Percentiles rank a stretch among this genome's conserved stretches.
phyloP scores from a whole-genome alignment of 2,113 vertebrate species.

The rabbit (Oryctolagus cuniculus) region DNA sequence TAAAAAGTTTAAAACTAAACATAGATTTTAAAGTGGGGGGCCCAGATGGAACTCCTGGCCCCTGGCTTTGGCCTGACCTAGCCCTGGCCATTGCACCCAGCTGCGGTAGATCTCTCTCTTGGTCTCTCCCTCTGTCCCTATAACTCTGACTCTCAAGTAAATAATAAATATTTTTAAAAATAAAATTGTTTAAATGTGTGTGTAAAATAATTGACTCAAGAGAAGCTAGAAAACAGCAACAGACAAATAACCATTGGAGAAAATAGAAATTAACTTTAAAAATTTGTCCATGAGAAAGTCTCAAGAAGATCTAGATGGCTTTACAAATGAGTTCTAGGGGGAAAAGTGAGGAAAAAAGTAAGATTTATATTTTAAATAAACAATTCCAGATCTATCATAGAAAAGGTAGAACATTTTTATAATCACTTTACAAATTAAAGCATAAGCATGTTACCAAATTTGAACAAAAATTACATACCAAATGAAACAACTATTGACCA shows the following conservation, averaged over 20 bases:
- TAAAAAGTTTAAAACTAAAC: no score
- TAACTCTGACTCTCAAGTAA: no score
- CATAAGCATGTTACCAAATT: not conserved
- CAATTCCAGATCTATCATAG: slow-evolving; percentile 12
- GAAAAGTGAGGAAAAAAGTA: not conserved
- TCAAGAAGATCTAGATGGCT: not conserved
- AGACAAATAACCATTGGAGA: slow-evolving; percentile 4
- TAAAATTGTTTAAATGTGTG: not conserved
- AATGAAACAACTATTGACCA: not conserved
- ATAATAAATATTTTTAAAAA: no score
- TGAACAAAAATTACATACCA: not conserved
- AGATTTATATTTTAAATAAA: slow-evolving; percentile 23
- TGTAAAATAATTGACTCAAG: not conserved
- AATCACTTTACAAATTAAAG: slow-evolving; percentile 19
- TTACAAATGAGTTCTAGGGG: not conserved
- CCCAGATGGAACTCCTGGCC: no score
- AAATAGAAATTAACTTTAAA: not conserved
- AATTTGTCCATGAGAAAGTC: not conserved
- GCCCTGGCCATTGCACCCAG: no score
- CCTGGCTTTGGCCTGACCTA: no score
- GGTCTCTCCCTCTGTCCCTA: no score
- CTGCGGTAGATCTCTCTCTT: no score
- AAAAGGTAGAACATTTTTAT: not conserved
- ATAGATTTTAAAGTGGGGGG: no score
- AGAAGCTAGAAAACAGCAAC: slow-evolving; percentile 9